phyloP scores from a whole-genome alignment of 2,888 invertebrate species.

The Eutolmus rufibarbis region DNA sequence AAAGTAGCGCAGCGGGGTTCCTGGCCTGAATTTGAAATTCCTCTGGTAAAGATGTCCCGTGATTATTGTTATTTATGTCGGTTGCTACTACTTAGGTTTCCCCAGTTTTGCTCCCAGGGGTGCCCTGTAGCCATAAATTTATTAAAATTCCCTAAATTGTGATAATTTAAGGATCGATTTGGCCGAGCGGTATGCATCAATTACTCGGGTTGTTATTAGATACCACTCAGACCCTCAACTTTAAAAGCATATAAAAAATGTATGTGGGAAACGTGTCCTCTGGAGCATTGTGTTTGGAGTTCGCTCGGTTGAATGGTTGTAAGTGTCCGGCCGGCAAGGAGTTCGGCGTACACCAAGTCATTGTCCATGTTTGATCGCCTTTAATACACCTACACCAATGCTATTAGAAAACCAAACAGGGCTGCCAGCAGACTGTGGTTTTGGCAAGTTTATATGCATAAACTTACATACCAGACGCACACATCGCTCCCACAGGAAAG shows the following conservation, averaged over 20 bases:
- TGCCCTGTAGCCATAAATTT: neutral
- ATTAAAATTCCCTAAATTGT: constrained; percentile 14
- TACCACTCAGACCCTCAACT: neutral
- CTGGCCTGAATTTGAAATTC: neutral
- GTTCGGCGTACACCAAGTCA: neutral
- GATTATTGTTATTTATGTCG: neutral
- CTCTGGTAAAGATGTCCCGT: neutral
- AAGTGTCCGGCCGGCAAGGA: constrained; percentile 6
- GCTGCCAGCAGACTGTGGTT: constrained; percentile 11
- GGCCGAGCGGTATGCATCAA: neutral
- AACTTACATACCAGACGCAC: neutral
- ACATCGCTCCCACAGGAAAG: neutral
- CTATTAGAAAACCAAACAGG: constrained; percentile 18
- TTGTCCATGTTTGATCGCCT: constrained; percentile 7
- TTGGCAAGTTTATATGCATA: constrained; percentile 14
- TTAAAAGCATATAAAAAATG: constrained; percentile 26
- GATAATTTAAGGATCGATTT: constrained; percentile 11
- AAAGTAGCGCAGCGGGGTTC: neutral
- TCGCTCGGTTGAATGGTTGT: neutral
- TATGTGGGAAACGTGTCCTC: constrained; percentile 1
- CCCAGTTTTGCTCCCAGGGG: neutral
- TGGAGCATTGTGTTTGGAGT: neutral
- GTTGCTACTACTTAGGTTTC: neutral
- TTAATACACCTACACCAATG: neutral
- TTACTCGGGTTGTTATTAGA: constrained; percentile 2